These are phyloP conservation scores for Hydrolagus affinis DNA, from an alignment of 2,113 vertebrate species.

Conservation along the genomic window DNA sequence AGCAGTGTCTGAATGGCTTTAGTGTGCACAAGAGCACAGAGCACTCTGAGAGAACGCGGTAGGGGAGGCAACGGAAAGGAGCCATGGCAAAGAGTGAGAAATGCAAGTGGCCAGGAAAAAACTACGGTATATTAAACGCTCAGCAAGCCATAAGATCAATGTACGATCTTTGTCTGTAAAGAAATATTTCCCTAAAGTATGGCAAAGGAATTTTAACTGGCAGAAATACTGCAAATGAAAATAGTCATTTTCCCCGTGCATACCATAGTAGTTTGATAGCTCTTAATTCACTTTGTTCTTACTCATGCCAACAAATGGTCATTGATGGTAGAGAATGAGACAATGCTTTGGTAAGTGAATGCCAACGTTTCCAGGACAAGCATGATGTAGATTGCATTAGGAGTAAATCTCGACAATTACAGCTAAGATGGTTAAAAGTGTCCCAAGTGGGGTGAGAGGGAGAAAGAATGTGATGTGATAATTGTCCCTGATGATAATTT, in stretches of 20 bases:
- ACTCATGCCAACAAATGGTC: conserved; percentile 31
- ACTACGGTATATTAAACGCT: not conserved
- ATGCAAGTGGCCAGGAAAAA: not conserved
- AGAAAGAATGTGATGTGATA: too few species aligned
- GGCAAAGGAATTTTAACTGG: not conserved
- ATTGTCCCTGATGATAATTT: too few species aligned
- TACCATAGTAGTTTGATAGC: too few species aligned
- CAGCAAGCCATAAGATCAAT: too few species aligned
- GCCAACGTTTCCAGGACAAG: not conserved
- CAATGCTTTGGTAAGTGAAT: not conserved
- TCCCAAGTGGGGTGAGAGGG: too few species aligned
- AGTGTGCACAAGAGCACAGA: not conserved
- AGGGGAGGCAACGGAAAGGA: not conserved
- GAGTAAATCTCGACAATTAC: not conserved
- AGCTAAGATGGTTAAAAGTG: too few species aligned
- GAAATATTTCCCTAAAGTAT: not conserved
- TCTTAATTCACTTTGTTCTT: not conserved
- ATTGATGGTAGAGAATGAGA: not conserved
- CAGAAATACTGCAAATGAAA: not conserved
- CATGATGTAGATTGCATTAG: not conserved
- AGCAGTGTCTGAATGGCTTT: not conserved
- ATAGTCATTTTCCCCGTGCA: too few species aligned
- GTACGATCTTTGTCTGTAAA: not conserved
- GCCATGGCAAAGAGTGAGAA: not conserved
- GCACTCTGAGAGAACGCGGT: not conserved